Percentiles rank a stretch among this genome's conserved stretches.
phyloP scores from a whole-genome alignment of 2,888 invertebrate genomes.

The Bugulina stolonifera region DNA sequence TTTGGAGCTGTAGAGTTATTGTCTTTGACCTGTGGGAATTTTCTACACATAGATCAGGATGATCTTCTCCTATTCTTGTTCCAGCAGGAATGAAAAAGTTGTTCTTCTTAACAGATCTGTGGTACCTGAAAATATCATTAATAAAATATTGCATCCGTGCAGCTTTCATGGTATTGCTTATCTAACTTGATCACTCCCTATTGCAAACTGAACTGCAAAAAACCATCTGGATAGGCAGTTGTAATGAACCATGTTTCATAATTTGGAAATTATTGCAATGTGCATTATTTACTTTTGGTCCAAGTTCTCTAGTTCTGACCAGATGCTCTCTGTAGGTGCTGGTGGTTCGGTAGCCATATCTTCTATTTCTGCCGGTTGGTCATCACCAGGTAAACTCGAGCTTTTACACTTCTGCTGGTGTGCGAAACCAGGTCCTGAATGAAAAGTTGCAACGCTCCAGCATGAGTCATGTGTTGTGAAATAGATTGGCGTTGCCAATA shows the following conservation, averaged over 20 bases:
- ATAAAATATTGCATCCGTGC: neutral
- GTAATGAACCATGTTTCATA: too few species aligned
- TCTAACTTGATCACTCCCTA: too few species aligned
- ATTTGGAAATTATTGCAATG: too few species aligned
- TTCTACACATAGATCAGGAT: conserved; percentile 8
- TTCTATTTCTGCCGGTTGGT: conserved; percentile 19
- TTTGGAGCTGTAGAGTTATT: conserved; percentile 12
- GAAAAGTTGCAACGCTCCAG: neutral
- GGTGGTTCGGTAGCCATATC: conserved; percentile 6
- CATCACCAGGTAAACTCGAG: conserved; percentile 16
- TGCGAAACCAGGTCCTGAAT: conserved; percentile 1
- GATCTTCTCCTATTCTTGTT: conserved; percentile 6
- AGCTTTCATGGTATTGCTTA: too few species aligned
- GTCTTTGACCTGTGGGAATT: conserved; percentile 19
- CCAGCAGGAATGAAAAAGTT: conserved; percentile 11
- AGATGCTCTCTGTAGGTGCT: neutral
- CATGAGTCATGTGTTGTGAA: too few species aligned
- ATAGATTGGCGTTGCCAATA: too few species aligned
- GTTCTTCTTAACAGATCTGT: conserved; percentile 23
- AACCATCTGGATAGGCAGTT: too few species aligned
- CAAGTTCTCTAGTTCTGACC: conserved; percentile 11
- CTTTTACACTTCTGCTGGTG: conserved; percentile 12
- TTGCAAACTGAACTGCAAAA: too few species aligned
- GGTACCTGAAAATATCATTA: neutral
- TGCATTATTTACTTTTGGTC: conserved; percentile 19